These are phyloP conservation scores for Poeciliopsis presidionis DNA, from an alignment of 2,797 vertebrate species.

Conservation along the genomic window DNA sequence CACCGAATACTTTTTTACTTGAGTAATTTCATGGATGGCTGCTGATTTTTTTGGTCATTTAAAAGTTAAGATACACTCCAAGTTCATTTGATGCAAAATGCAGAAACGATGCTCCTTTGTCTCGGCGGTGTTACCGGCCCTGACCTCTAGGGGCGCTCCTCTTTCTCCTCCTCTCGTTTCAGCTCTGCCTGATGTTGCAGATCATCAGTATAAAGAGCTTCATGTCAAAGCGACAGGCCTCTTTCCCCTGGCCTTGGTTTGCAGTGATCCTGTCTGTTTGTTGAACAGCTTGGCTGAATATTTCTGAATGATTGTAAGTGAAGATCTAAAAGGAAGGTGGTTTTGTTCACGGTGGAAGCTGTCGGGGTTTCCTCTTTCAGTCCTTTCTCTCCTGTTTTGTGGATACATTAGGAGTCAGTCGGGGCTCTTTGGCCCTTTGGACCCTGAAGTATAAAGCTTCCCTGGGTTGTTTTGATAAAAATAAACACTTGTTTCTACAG, in stretches of 20 bases:
- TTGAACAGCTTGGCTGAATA: neutral
- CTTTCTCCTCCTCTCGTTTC: neutral
- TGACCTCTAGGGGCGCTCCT: neutral
- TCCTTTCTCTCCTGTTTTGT: neutral
- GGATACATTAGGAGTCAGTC: neutral
- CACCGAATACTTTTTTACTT: too few species aligned
- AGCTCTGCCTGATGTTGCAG: neutral
- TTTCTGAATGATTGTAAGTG: neutral
- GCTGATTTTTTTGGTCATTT: neutral
- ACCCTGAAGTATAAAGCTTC: neutral
- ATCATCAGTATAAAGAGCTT: neutral
- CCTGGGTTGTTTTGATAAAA: neutral
- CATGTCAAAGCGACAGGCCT: neutral
- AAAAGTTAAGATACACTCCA: neutral
- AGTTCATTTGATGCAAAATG: neutral
- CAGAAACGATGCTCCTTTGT: neutral
- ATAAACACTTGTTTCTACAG: neutral
- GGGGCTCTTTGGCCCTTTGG: neutral
- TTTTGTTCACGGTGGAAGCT: neutral
- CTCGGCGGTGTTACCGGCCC: neutral
- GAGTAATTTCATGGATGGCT: neutral
- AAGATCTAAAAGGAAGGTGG: neutral
- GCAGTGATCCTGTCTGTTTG: neutral
- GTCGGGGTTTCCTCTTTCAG: too few species aligned
- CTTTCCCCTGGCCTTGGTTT: neutral